phyloP scores from a whole-genome alignment of 2,113 vertebrate genomes.

The Tetraodon nigroviridis region DNA sequence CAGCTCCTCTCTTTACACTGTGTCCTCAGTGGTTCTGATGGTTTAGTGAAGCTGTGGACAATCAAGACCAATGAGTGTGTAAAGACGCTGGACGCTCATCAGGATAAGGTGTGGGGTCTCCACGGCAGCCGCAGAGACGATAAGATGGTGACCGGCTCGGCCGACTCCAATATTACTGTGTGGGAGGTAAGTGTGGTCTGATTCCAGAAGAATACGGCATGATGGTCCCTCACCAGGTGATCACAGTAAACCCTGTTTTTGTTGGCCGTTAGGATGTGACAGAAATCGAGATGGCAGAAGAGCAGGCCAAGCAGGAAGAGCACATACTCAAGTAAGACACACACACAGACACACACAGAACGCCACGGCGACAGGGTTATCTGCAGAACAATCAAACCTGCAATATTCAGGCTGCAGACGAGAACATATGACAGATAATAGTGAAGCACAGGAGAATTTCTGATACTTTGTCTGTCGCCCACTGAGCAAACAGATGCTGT shows the following conservation, averaged over 20 bases:
- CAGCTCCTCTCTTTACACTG: neutral
- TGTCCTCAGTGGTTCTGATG: slow-evolving; percentile 83
- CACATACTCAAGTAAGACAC: slow-evolving; percentile 84
- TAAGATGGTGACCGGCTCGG: slow-evolving; percentile 81
- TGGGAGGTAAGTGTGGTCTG: slow-evolving; percentile 79
- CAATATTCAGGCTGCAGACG: too few relatives aligned
- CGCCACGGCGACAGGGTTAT: too few relatives aligned
- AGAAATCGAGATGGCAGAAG: slow-evolving; percentile 83
- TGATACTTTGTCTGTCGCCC: neutral
- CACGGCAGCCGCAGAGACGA: slow-evolving; percentile 81
- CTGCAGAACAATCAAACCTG: too few relatives aligned
- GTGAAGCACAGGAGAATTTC: too few relatives aligned
- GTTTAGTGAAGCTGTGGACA: slow-evolving; percentile 95
- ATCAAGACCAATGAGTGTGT: slow-evolving; percentile 95
- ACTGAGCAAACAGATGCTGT: slow-evolving; percentile 2
- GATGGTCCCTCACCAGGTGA: neutral
- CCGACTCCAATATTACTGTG: slow-evolving; percentile 83
- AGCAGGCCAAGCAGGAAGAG: slow-evolving; percentile 86
- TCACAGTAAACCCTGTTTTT: neutral
- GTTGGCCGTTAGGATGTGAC: slow-evolving; percentile 85
- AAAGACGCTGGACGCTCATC: slow-evolving; percentile 87
- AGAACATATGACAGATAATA: too few relatives aligned
- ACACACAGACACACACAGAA: too few relatives aligned
- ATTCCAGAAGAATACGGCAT: neutral
- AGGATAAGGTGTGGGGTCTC: slow-evolving; percentile 95